Evolutionary conservation across 2,113 vertebrate species (phyloP), one percentile per base, ranked within the genome.

Genomic region (Alectura lathami): DNA sequence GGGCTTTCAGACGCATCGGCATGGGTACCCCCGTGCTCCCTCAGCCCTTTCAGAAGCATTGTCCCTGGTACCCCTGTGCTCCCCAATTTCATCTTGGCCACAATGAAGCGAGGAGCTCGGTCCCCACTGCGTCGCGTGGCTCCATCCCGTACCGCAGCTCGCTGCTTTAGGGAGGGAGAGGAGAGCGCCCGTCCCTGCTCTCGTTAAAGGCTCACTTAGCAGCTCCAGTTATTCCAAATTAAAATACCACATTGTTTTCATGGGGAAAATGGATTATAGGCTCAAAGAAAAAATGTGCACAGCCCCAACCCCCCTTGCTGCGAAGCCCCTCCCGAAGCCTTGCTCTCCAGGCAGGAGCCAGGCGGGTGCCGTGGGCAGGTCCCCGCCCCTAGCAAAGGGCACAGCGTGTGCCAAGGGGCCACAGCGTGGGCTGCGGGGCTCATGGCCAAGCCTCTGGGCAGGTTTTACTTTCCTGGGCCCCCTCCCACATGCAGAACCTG

Each of bases 171-270:
- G 36, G 43, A 21, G 47, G 57, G 67, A 82, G 20, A 4, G 62
- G 63, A 78, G 21, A 6, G 20, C 0, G 5, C 17, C 1, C 1
- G 42, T 54, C 86, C 60, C 80, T 64, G 66, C 34, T 5, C 27
- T 32, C 27, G 7, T 92, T 91, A 83, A 70, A 83, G 60, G 68
- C 88, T 89, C 64, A 3, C 83, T 94, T 62, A 70, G 72, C 86
- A 88, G 51, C 77, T 86, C 80, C 3, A 9, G 32, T 86, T 94
- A 92, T 43, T 83, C 83, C 94, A 96, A 92, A 91, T 96, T 84
- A 60, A 95, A 96, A 92, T 75, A 94, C 69, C 94, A 88, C 73
- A 51, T 78, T 92, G 83, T 90, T 78, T 96, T 92, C 51, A 1
- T 6, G 62, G 62, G 83, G 88, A 78, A 94, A 88, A 93, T 29